These are phyloP conservation scores for Hassar affinis DNA, from an alignment of 2,113 vertebrate genomes.

Conservation along the genomic window DNA sequence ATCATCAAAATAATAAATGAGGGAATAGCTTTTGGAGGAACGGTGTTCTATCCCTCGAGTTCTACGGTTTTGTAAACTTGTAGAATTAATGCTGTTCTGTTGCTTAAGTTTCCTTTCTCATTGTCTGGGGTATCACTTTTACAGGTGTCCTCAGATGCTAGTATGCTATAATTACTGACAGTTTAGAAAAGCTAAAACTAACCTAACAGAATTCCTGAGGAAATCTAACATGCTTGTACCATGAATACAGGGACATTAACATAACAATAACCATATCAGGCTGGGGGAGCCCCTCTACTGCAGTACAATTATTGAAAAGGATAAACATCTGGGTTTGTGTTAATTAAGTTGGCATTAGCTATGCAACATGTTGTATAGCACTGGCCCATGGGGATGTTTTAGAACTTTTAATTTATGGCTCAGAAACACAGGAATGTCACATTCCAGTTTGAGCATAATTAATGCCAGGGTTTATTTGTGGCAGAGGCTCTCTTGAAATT, in stretches of 20 bases:
- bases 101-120: too few species aligned
- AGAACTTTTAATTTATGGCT: slow-evolving; percentile 66
- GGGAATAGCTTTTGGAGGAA: too few species aligned
- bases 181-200: slow-evolving; percentile 46
- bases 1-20: too few species aligned
- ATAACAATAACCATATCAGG: slow-evolving; percentile 56
- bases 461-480: slow-evolving; percentile 55
- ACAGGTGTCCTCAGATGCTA: slow-evolving; percentile 41
- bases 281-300: slow-evolving; percentile 48
- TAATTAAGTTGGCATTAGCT: slow-evolving; percentile 75
- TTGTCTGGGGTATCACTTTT: too few species aligned
- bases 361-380: slow-evolving; percentile 61
- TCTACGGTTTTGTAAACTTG: too few species aligned
- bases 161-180: slow-evolving; percentile 49
- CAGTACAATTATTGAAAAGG: slow-evolving; percentile 53
- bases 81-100: too few species aligned
- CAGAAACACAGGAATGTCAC: slow-evolving; percentile 57
- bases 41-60: too few species aligned
- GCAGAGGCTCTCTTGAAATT: slow-evolving; percentile 60
- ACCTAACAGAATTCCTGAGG: slow-evolving; percentile 60
- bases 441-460: slow-evolving; percentile 64
- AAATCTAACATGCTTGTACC: slow-evolving; percentile 54
- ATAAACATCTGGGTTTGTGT: slow-evolving; percentile 67
- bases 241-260: slow-evolving; percentile 57
- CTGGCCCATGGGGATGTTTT: slow-evolving; percentile 59